Conservation (phyloP, 2,797 vertebrate species). For the Platalea minor region DNA sequence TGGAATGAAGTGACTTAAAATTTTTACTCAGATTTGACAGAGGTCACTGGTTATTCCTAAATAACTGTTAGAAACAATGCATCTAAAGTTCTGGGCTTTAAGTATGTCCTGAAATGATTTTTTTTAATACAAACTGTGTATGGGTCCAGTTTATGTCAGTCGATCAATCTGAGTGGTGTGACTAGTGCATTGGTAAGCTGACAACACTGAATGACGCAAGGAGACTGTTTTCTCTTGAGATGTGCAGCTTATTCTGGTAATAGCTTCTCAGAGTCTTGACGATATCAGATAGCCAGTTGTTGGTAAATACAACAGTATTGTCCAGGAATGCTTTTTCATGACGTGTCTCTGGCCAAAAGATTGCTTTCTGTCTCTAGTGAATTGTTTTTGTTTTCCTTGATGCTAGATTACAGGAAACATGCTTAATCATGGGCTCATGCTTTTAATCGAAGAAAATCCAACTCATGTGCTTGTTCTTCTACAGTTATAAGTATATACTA, state of each 20-base stretch:
- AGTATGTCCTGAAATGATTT: neutral
- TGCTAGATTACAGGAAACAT: neutral
- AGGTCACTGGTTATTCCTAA: neutral
- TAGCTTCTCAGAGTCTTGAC: neutral
- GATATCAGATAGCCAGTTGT: neutral
- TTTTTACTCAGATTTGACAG: neutral
- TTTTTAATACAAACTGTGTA: neutral
- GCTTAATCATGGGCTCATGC: neutral
- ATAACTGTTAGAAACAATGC: neutral
- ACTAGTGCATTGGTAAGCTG: neutral
- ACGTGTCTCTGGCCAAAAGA: neutral
- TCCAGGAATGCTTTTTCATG: neutral
- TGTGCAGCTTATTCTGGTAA: neutral
- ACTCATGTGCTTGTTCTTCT: neutral
- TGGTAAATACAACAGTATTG: neutral
- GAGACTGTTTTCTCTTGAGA: neutral
- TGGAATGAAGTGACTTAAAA: neutral
- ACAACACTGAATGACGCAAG: neutral
- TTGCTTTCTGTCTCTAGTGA: neutral
- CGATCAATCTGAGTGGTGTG: neutral
- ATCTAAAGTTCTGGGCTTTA: neutral
- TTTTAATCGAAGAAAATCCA: neutral
- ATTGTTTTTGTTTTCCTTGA: neutral
- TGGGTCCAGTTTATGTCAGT: neutral
- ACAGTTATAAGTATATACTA: neutral